These are phyloP conservation scores for Arizona elegans DNA, from an alignment of 2,113 vertebrate species.

Conservation along the genomic window DNA sequence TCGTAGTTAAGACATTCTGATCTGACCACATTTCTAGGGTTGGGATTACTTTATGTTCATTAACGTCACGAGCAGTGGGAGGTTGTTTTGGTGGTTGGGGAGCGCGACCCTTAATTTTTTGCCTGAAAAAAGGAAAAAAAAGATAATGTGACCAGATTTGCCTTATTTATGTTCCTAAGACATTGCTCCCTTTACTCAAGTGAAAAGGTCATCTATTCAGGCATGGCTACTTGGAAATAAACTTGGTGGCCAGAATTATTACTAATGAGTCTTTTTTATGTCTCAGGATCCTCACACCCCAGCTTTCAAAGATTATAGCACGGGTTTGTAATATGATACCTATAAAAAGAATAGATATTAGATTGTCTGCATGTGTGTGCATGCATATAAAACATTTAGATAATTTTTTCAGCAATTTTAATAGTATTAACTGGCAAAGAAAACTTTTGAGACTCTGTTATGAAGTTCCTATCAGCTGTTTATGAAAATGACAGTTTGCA, in stretches of 20 bases:
- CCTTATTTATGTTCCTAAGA: background rate
- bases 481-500: background rate
- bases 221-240: background rate
- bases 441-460: background rate
- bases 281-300: background rate
- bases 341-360: background rate
- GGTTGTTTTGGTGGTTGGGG: conserved; percentile 78
- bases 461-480: background rate
- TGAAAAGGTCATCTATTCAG: background rate
- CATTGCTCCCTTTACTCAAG: background rate
- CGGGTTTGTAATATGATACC: background rate
- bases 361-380: background rate
- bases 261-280: background rate
- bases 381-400: background rate
- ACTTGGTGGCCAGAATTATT: background rate
- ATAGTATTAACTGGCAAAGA: background rate
- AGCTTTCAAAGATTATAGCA: background rate
- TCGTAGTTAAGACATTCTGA: conserved; percentile 65
- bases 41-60: conserved; percentile 52
- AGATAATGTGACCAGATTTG: background rate
- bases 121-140: conserved; percentile 64
- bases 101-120: conserved; percentile 85
- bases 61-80: conserved; percentile 65
- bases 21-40: conserved; percentile 66
- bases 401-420: background rate